These are phyloP conservation scores for Anthopleura sola DNA, from an alignment of 64 coral and sea anemone genomes.

Conservation along the genomic window DNA sequence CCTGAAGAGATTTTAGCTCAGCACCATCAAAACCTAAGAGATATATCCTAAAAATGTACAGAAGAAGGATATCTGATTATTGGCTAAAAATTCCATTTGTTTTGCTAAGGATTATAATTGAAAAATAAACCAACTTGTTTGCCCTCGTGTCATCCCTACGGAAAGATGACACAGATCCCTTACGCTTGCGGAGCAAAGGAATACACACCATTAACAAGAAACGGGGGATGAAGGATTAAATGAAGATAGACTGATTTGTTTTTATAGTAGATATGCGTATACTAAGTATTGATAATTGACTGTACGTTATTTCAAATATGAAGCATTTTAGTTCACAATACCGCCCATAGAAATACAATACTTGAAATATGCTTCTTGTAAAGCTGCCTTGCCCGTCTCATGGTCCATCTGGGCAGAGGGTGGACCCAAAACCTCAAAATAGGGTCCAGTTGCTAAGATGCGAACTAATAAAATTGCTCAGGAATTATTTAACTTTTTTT, in stretches of 20 bases:
- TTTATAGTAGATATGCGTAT: neutral
- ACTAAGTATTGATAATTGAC: neutral
- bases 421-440: neutral
- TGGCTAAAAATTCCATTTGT: neutral
- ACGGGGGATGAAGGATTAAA: neutral
- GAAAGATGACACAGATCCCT: neutral
- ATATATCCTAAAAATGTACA: no score
- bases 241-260: conserved; percentile 1
- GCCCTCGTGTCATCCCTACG: neutral
- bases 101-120: neutral
- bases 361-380: neutral
- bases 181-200: neutral
- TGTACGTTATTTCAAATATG: neutral
- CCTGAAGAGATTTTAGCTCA: neutral
- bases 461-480: neutral
- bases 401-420: neutral
- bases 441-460: neutral
- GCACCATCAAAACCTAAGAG: neutral
- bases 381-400: neutral
- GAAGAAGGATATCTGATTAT: neutral
- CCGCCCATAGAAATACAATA: conserved; percentile 9
- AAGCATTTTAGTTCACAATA: neutral
- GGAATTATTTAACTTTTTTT: neutral
- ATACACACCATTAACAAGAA: neutral
- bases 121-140: neutral